A percentile compares a stretch with the other conserved stretches of the same genome.
Conservation (phyloP, 1,140 invertebrate genomes). For the Dolichoris vasculosae region DNA sequence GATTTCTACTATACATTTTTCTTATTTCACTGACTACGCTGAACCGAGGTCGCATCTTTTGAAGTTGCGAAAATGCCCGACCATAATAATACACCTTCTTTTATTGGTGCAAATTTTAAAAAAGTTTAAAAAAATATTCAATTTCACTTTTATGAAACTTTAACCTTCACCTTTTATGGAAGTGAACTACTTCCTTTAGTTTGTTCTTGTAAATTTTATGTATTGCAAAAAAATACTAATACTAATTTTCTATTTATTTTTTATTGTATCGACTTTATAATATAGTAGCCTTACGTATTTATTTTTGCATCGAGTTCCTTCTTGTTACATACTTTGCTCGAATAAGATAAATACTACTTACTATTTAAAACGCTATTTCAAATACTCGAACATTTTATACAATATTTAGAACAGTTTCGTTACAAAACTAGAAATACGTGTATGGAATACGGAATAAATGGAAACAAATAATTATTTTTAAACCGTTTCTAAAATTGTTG, state of each 20-base stretch:
- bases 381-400: too few relatives aligned
- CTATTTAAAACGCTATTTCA: too few relatives aligned
- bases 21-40: conserved; percentile 12
- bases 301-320: too few relatives aligned
- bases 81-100: conserved; percentile 35
- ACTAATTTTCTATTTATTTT: neutral
- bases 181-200: neutral
- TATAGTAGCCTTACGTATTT: too few relatives aligned
- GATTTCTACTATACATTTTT: conserved; percentile 35
- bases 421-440: too few relatives aligned
- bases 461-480: too few relatives aligned
- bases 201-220: neutral
- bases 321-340: too few relatives aligned
- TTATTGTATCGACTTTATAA: neutral
- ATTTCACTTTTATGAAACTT: conserved; percentile 39
- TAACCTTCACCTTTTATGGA: conserved; percentile 2
- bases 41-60: conserved; percentile 28
- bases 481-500: too few relatives aligned
- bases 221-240: neutral
- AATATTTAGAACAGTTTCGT: too few relatives aligned
- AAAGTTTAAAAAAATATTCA: conserved; percentile 25
- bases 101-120: conserved; percentile 26
- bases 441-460: too few relatives aligned
- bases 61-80: conserved; percentile 38
- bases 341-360: too few relatives aligned